These are phyloP conservation scores for Danionella dracula DNA, from an alignment of 2,797 vertebrate species.

Conservation along the genomic window DNA sequence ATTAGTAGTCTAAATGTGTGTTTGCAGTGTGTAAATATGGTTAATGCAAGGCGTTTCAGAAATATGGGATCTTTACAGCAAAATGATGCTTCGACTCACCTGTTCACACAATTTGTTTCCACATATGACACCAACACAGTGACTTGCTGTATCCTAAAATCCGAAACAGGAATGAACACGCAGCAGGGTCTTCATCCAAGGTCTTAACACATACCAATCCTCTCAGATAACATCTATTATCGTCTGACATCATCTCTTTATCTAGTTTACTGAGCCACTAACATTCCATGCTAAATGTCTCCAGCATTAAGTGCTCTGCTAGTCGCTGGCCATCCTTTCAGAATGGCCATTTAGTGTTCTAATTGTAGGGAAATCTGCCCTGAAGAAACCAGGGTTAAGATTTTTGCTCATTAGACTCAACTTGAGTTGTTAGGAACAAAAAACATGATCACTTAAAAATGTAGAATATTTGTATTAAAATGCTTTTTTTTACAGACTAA, in stretches of 20 bases:
- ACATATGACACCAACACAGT: background rate
- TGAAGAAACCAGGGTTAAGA: background rate
- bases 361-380: background rate
- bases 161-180: background rate
- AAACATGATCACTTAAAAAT: too few relatives aligned
- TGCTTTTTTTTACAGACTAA: too few relatives aligned
- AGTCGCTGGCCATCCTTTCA: background rate
- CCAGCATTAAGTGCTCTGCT: background rate
- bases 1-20: too few relatives aligned
- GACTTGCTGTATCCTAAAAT: background rate
- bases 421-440: background rate
- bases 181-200: background rate
- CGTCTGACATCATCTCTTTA: constrained; percentile 9
- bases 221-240: constrained; percentile 1
- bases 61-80: too few relatives aligned
- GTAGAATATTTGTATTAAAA: too few relatives aligned
- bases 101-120: background rate
- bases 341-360: constrained; percentile 1
- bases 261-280: constrained; percentile 14
- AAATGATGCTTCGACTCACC: background rate
- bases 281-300: constrained; percentile 21
- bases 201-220: background rate
- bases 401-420: background rate
- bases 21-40: too few relatives aligned
- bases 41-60: too few relatives aligned